Percentiles rank a stretch among this genome's conserved stretches.
These are phyloP conservation scores for Drymonia ruficornis DNA, from an alignment of 2,888 invertebrate genomes.

Conservation along the genomic window DNA sequence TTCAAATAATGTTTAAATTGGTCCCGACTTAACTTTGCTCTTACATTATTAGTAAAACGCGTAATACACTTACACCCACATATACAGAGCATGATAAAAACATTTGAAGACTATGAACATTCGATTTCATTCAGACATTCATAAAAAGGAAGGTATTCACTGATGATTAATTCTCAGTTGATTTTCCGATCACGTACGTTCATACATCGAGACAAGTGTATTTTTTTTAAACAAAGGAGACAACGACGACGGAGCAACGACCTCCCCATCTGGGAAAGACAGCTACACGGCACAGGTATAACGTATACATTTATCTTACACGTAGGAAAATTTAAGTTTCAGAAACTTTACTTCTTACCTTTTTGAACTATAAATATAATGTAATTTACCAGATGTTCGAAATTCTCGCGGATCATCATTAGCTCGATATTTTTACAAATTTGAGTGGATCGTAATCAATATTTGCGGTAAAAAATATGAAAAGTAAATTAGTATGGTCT, in stretches of 20 bases:
- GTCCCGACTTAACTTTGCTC: not conserved
- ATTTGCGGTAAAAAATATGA: slow-evolving; percentile 58
- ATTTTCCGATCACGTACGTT: slow-evolving; percentile 68
- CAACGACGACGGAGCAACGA: slow-evolving; percentile 64
- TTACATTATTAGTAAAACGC: too few species aligned
- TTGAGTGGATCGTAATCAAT: slow-evolving; percentile 43
- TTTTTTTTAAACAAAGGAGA: slow-evolving; percentile 75
- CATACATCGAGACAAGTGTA: slow-evolving; percentile 61
- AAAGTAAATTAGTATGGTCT: slow-evolving; percentile 64
- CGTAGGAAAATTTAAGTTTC: not conserved
- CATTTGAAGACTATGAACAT: slow-evolving; percentile 15
- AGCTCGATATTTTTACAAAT: slow-evolving; percentile 14
- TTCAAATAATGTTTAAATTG: not conserved
- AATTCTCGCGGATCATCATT: not conserved
- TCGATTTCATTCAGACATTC: slow-evolving; percentile 32
- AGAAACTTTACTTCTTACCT: not conserved
- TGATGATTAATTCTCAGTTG: slow-evolving; percentile 61
- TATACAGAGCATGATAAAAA: not conserved
- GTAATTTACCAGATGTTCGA: not conserved
- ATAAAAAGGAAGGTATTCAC: slow-evolving; percentile 54
- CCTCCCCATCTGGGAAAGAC: slow-evolving; percentile 75
- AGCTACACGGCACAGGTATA: slow-evolving; percentile 46
- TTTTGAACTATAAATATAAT: not conserved
- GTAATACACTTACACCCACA: too few species aligned
- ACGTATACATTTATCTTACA: not conserved